Percentiles rank a stretch among this genome's conserved stretches.
Evolutionary conservation across 2,797 vertebrate genomes (phyloP).

Genomic region (Manis pentadactyla): DNA sequence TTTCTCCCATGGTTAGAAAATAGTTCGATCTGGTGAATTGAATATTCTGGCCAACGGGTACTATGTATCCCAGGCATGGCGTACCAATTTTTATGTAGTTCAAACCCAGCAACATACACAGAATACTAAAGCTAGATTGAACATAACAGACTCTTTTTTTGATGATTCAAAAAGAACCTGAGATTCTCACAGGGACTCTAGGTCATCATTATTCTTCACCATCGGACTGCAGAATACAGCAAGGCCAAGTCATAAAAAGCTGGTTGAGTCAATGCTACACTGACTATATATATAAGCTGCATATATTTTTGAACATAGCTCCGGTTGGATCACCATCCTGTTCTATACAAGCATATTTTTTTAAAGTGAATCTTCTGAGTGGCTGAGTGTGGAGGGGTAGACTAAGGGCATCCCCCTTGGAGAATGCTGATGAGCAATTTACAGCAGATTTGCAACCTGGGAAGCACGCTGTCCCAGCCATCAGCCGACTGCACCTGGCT

Average conservation of each 20-base stretch:
- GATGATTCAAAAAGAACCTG: constrained; percentile 54
- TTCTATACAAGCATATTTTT: constrained; percentile 52
- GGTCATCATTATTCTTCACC: constrained; percentile 18
- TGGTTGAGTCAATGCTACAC: background rate
- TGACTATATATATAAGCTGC: background rate
- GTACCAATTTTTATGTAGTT: constrained; percentile 31
- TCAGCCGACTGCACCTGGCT: constrained; percentile 47
- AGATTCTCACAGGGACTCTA: background rate
- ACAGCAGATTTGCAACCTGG: constrained; percentile 65
- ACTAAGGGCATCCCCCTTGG: constrained; percentile 61
- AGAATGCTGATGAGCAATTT: constrained; percentile 75
- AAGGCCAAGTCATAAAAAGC: constrained; percentile 42
- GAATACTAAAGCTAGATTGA: constrained; percentile 28
- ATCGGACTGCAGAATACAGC: constrained; percentile 1
- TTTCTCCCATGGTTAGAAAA: constrained; percentile 53
- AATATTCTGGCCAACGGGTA: constrained; percentile 42
- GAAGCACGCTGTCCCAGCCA: constrained; percentile 73
- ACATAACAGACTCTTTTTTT: background rate
- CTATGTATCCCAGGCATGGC: background rate
- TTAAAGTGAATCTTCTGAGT: constrained; percentile 41
- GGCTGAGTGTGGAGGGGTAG: constrained; percentile 36
- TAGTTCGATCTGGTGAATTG: background rate
- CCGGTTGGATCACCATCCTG: background rate
- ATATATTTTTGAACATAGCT: constrained; percentile 7
- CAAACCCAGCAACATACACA: constrained; percentile 17